Conservation (phyloP, 1,140 invertebrate genomes). For the Papilio glaucus region DNA sequence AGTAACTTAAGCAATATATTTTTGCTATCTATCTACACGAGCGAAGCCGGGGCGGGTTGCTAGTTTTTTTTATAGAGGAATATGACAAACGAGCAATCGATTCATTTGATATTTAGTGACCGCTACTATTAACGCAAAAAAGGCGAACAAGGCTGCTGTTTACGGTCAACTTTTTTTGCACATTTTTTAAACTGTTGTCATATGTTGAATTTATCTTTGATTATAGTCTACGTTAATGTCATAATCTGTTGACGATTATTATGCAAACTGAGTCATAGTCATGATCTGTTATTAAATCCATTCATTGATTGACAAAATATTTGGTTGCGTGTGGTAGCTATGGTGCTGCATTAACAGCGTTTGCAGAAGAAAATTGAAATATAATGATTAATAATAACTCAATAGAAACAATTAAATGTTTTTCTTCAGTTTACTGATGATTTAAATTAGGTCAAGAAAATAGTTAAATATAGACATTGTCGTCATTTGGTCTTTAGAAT, state of each 20-base stretch:
- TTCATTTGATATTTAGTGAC: no score
- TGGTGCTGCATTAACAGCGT: not conserved
- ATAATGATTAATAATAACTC: conserved; percentile 10
- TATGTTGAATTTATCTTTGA: not conserved
- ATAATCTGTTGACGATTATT: conserved; percentile 44
- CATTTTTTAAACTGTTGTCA: not conserved
- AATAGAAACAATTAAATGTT: conserved; percentile 1
- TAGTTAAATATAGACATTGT: not conserved
- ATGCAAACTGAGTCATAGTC: conserved; percentile 55
- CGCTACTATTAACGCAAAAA: no score
- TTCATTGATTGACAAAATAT: conserved; percentile 37
- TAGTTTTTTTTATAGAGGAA: no score
- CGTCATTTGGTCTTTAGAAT: not conserved
- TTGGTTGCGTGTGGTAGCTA: not conserved
- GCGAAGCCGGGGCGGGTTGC: no score
- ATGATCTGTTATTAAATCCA: conserved; percentile 43
- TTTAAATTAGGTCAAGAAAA: conserved; percentile 4
- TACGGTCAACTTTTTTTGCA: not conserved
- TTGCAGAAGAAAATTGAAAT: not conserved
- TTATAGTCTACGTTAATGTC: not conserved
- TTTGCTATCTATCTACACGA: no score
- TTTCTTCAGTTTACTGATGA: not conserved
- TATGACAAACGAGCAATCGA: no score
- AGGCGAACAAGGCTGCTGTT: no score
- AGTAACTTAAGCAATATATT: no score